These are phyloP conservation scores for Clepsis dumicolana DNA, from an alignment of 2,888 invertebrate genomes.

Conservation along the genomic window DNA sequence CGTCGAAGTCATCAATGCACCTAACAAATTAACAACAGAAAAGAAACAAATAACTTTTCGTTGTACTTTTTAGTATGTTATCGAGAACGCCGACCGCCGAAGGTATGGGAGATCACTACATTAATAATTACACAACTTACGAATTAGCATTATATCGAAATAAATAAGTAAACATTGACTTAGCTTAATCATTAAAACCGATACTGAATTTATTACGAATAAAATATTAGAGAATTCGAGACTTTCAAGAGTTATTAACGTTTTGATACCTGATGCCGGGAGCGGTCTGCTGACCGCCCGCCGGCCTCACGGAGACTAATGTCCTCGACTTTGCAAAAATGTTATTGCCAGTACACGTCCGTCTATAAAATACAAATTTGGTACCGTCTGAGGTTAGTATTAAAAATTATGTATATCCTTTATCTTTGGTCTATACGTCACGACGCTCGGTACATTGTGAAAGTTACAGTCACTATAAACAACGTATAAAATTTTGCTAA, in stretches of 20 bases:
- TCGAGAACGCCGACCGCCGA: slow-evolving; percentile 75
- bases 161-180: slow-evolving; percentile 86
- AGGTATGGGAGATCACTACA: slow-evolving; percentile 85
- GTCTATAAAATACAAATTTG: slow-evolving; percentile 81
- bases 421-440: slow-evolving; percentile 84
- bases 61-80: slow-evolving; percentile 73
- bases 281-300: slow-evolving; percentile 14
- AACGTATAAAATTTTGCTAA: slow-evolving; percentile 86
- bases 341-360: slow-evolving; percentile 62
- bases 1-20: slow-evolving; percentile 56
- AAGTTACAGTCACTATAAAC: slow-evolving; percentile 80
- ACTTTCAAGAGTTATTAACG: slow-evolving; percentile 51
- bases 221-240: slow-evolving; percentile 61
- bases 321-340: slow-evolving; percentile 46
- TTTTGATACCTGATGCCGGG: slow-evolving; percentile 24
- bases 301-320: slow-evolving; percentile 26
- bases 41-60: slow-evolving; percentile 77
- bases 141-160: slow-evolving; percentile 83
- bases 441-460: slow-evolving; percentile 78
- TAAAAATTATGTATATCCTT: slow-evolving; percentile 80
- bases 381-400: slow-evolving; percentile 84
- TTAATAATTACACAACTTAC: slow-evolving; percentile 81
- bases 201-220: slow-evolving; percentile 69
- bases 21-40: slow-evolving; percentile 60
- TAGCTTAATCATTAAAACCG: slow-evolving; percentile 83